Base-by-base conservation (phyloP, 2,888 invertebrate genomes). In the Trachelus troglodyta region DNA sequence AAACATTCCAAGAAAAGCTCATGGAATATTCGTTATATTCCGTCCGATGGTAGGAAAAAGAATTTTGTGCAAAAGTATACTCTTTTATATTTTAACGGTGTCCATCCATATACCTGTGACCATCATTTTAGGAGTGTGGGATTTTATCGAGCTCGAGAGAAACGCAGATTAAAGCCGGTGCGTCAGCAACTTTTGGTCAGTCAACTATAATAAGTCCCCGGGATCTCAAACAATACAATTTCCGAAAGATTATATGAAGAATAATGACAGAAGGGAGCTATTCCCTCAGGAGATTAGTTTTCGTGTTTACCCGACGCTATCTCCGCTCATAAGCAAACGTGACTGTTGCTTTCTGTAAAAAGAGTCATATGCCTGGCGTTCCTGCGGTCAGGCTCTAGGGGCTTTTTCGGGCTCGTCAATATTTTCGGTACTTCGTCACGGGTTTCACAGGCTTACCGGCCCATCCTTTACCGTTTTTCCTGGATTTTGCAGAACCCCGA, bases 171-270 rank as follows among this genome's bases (percentile, higher is more conserved):
- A 89, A 87, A 85, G 82, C 79, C 79, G 78, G 83, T 86, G 87
- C 87, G 87, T 90, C 90, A 90, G 89, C 89, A 84, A 82, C 87
- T 89, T 84, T 83, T 33, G 71, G 73, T 71, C 81, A 78, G 86
- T 81, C 85, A 85, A 80, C 82, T 80, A 82, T 85, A 85, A 87
- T 87, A 86, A 85, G 84, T 71, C 73, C 68, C 81, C 80, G 82
- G 82, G 81, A 83, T 83, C 81, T 84, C 85, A 83, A 86, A 88
- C 86, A 87, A 87, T 86, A 84, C 83, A 87, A 89, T 89, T 89
- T 86, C 85, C 85, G 81, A 84, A 83, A 83, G 85, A 88, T 89
- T 87, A 85, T 83, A 85, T 85, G 85, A 81, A 78, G 86, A 85
- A 85, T 86, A 85, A 88, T 87, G 87, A 87, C 80, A 82, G 82